phyloP scores from a whole-genome alignment of 2,797 vertebrate genomes.

The Leptoclinus maculatus region DNA sequence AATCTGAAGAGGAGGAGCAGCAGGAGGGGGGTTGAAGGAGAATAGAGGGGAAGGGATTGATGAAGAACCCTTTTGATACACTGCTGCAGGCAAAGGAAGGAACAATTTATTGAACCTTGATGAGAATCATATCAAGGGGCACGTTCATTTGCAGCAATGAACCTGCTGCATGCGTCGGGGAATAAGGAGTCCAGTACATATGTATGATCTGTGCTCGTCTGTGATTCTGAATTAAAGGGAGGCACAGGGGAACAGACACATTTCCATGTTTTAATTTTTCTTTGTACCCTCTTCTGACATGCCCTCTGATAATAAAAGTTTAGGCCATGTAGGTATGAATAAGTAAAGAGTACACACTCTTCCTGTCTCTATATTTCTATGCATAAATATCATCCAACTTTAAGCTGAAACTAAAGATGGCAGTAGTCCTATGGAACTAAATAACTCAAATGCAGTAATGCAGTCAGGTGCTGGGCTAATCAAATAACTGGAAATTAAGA shows the following conservation, averaged over 20 bases:
- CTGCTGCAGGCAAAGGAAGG: constrained; percentile 77
- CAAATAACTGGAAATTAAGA: neutral
- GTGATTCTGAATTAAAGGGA: constrained; percentile 71
- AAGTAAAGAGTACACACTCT: constrained; percentile 50
- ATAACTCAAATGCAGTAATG: neutral
- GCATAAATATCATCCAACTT: neutral
- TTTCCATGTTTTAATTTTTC: constrained; percentile 48
- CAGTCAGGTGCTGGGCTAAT: neutral
- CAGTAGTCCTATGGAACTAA: neutral
- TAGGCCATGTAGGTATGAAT: constrained; percentile 51
- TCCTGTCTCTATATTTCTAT: neutral
- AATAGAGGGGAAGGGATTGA: constrained; percentile 59
- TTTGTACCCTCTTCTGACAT: constrained; percentile 61
- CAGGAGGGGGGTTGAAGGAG: constrained; percentile 27
- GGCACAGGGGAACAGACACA: constrained; percentile 56
- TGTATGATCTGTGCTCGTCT: constrained; percentile 73
- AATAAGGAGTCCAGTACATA: constrained; percentile 65
- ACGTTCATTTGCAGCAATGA: constrained; percentile 72
- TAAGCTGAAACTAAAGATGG: constrained; percentile 1
- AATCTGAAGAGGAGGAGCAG: constrained; percentile 41
- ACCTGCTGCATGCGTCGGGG: constrained; percentile 55
- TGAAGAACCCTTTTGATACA: constrained; percentile 78
- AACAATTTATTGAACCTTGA: constrained; percentile 80
- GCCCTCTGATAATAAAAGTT: constrained; percentile 62
- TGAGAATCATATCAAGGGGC: constrained; percentile 79